These are phyloP conservation scores for Anguilla pacifica DNA, from an alignment of 2,797 vertebrate species.

Conservation along the genomic window DNA sequence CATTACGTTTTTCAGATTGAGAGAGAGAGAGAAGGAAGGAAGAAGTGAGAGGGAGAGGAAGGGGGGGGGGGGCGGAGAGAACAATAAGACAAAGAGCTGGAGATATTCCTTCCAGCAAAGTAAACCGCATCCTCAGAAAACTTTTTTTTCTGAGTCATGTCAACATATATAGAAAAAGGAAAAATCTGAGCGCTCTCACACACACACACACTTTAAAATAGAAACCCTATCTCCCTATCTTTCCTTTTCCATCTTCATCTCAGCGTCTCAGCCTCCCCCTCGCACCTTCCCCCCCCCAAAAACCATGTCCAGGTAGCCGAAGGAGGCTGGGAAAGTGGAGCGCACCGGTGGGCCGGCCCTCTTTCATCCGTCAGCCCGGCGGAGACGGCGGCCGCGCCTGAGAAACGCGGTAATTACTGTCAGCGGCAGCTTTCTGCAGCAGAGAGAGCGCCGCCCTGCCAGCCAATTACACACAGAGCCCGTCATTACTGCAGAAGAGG, in stretches of 20 bases:
- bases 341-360: background rate
- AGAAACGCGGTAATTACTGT: constrained; percentile 22
- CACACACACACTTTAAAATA: constrained; percentile 16
- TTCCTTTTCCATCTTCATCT: constrained; percentile 12
- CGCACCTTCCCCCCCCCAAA: background rate
- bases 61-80: background rate
- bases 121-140: background rate
- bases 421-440: constrained; percentile 6
- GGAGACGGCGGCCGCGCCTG: background rate
- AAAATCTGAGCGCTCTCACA: background rate
- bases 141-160: background rate
- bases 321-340: constrained; percentile 3
- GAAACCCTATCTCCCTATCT: background rate
- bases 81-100: background rate
- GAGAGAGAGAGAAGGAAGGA: background rate
- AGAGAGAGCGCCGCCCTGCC: constrained; percentile 10
- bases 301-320: background rate
- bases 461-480: background rate
- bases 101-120: constrained; percentile 6
- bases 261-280: background rate
- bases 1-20: background rate
- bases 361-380: background rate
- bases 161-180: constrained; percentile 20
- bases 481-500: background rate
- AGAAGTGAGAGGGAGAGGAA: too few species aligned